phyloP scores from a whole-genome alignment of 1,140 invertebrate genomes.

The Zaprionus tsacasi region DNA sequence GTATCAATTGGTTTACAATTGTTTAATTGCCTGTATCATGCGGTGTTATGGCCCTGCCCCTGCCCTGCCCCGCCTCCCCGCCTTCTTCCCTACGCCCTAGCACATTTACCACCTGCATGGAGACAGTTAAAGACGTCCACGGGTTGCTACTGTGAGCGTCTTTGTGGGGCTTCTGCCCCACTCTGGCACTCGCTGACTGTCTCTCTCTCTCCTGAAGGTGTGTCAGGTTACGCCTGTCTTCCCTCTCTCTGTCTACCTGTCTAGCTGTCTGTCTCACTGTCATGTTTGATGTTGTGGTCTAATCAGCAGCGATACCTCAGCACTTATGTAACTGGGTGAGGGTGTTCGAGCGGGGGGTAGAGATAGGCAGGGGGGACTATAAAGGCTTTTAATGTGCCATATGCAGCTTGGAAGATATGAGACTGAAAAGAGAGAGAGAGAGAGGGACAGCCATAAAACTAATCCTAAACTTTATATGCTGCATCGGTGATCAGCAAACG shows the following conservation, averaged over 20 bases:
- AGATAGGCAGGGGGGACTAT: background rate
- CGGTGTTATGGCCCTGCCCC: constrained; percentile 45
- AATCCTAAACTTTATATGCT: constrained; percentile 11
- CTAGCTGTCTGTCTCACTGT: constrained; percentile 18
- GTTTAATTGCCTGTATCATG: constrained; percentile 70
- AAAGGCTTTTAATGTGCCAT: too few relatives aligned
- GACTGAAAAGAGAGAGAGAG: background rate
- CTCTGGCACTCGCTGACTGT: background rate
- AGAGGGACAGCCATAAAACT: background rate
- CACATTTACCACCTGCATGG: constrained; percentile 32
- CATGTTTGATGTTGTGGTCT: constrained; percentile 32
- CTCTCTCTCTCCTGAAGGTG: constrained; percentile 1
- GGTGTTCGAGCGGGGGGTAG: background rate
- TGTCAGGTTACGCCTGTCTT: constrained; percentile 36
- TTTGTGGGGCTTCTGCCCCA: constrained; percentile 48
- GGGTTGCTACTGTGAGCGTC: background rate
- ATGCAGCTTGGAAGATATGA: background rate
- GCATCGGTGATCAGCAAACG: background rate
- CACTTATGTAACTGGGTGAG: constrained; percentile 33
- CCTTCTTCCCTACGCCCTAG: background rate
- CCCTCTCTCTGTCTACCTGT: background rate
- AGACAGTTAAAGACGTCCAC: constrained; percentile 2
- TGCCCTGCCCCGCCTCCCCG: background rate
- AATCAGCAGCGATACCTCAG: constrained; percentile 33
- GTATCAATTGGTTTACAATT: constrained; percentile 73